Percentiles rank a stretch among this genome's conserved stretches.
Evolutionary conservation across 2,113 vertebrate genomes (phyloP).

Genomic region (Lophura nycthemera): DNA sequence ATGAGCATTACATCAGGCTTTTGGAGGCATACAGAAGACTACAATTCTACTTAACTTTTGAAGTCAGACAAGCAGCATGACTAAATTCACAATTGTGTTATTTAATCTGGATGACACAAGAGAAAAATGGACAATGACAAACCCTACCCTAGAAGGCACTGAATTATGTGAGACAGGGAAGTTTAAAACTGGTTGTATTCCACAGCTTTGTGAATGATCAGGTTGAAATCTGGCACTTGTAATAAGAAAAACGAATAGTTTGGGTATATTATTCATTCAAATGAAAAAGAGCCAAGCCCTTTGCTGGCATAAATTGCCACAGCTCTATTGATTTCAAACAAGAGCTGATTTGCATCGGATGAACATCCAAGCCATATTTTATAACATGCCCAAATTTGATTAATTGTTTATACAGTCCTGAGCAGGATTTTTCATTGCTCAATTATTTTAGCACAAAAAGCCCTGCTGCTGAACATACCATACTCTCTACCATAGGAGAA

Average conservation of each 20-base stretch:
- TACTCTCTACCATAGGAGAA: neutral
- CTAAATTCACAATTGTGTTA: neutral
- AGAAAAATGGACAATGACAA: slow-evolving; percentile 10
- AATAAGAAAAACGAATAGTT: slow-evolving; percentile 9
- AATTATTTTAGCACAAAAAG: slow-evolving; percentile 21
- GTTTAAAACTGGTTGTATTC: neutral
- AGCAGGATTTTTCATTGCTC: slow-evolving; percentile 12
- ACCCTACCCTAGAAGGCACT: neutral
- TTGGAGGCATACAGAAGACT: neutral
- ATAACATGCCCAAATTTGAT: slow-evolving; percentile 21
- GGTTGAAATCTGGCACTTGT: slow-evolving; percentile 5
- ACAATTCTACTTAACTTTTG: neutral
- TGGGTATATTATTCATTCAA: slow-evolving; percentile 17
- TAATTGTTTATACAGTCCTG: slow-evolving; percentile 27
- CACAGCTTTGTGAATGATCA: slow-evolving; percentile 1
- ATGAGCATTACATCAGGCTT: neutral
- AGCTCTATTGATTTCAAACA: slow-evolving; percentile 50
- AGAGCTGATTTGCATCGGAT: slow-evolving; percentile 22
- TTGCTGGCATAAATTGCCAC: slow-evolving; percentile 12
- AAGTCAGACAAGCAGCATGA: neutral
- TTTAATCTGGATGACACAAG: neutral
- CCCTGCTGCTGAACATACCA: neutral
- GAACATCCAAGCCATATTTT: slow-evolving; percentile 39
- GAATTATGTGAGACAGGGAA: neutral
- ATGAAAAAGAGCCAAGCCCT: slow-evolving; percentile 24